These are phyloP conservation scores for Choloepus hoffmanni DNA, from an alignment of 2,113 vertebrate species.

Conservation along the genomic window DNA sequence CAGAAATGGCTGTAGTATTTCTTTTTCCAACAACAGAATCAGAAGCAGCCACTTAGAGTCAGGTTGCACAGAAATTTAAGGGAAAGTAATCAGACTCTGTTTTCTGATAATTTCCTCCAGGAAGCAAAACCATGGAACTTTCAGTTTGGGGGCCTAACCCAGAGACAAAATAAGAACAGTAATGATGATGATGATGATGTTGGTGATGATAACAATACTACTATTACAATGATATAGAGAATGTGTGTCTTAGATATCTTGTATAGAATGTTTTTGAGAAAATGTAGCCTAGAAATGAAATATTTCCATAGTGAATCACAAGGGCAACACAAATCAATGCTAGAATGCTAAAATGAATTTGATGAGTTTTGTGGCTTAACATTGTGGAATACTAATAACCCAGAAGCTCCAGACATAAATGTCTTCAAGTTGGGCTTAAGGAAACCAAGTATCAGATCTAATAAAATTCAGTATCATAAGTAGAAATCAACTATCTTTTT, in stretches of 20 bases:
- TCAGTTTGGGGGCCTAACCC: neutral
- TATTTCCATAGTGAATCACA: slow-evolving; percentile 6
- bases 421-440: neutral
- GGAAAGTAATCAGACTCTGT: neutral
- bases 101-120: neutral
- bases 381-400: neutral
- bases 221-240: neutral
- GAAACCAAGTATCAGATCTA: neutral
- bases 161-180: neutral
- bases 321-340: neutral
- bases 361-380: neutral
- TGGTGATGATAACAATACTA: neutral
- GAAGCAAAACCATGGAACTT: neutral
- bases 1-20: neutral
- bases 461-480: neutral
- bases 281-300: slow-evolving; percentile 12
- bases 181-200: neutral
- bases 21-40: neutral
- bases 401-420: neutral
- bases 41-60: neutral
- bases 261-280: neutral
- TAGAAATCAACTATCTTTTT: neutral
- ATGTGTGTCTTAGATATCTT: neutral
- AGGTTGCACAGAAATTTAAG: neutral
- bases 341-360: slow-evolving; percentile 22